Conservation (phyloP, 2,888 invertebrate species). For the Crioceris asparagi region DNA sequence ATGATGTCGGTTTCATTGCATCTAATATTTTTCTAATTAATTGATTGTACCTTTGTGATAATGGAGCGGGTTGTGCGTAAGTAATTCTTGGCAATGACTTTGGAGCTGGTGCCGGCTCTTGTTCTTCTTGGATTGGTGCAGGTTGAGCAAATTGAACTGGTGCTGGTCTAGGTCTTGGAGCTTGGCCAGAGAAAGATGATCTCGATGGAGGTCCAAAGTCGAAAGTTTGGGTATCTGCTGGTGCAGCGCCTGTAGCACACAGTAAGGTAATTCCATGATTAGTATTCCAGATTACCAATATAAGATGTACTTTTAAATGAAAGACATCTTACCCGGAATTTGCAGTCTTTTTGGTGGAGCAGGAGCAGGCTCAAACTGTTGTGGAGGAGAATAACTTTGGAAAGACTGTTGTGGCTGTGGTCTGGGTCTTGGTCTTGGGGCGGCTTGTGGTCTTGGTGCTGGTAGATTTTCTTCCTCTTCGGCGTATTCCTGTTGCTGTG, state of each 20-base stretch:
- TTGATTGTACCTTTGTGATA: no score
- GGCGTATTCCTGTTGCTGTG: conserved; percentile 30
- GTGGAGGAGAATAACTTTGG: conserved; percentile 22
- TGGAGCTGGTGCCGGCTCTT: not conserved
- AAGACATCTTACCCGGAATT: conserved; percentile 12
- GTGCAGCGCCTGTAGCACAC: conserved; percentile 14
- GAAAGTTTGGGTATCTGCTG: conserved; percentile 23
- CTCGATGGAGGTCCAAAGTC: conserved; percentile 31
- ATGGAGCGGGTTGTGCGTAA: conserved; percentile 26
- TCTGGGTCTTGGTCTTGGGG: conserved; percentile 21
- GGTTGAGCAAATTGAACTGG: conserved; percentile 30
- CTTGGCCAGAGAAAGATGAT: conserved; percentile 27
- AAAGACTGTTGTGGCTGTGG: conserved; percentile 28
- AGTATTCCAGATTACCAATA: not conserved
- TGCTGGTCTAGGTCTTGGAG: conserved; percentile 24
- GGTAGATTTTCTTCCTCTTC: conserved; percentile 15
- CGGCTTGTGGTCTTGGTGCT: conserved; percentile 23
- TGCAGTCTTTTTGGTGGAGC: conserved; percentile 14
- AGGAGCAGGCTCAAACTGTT: conserved; percentile 20
- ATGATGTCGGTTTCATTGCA: no score
- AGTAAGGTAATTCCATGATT: not conserved
- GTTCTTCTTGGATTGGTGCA: conserved; percentile 27
- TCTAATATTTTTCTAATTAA: no score
- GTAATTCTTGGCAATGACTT: conserved; percentile 21
- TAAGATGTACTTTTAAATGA: no score